These are phyloP conservation scores for Spilosoma lubricipeda DNA, from an alignment of 2,888 invertebrate genomes.

Conservation along the genomic window DNA sequence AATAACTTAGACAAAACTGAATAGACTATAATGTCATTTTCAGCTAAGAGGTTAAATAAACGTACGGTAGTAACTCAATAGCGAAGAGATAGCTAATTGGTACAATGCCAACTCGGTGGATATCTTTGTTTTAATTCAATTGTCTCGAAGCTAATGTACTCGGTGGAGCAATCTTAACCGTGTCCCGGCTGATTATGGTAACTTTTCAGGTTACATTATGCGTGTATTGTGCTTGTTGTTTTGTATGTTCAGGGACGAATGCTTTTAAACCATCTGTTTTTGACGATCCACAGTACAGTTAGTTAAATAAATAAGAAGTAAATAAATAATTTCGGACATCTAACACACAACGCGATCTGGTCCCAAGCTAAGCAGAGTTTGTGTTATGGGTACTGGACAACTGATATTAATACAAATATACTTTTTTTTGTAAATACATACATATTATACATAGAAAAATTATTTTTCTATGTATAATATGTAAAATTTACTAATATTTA, in stretches of 20 bases:
- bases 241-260: not conserved
- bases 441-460: too few species aligned
- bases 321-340: too few species aligned
- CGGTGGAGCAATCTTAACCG: conserved; percentile 62
- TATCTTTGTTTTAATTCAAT: conserved; percentile 79
- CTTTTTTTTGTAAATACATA: too few species aligned
- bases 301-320: too few species aligned
- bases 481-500: too few species aligned
- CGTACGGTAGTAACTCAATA: conserved; percentile 69
- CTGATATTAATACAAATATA: too few species aligned
- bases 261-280: not conserved
- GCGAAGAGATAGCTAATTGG: conserved; percentile 74
- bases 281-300: not conserved
- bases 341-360: too few species aligned
- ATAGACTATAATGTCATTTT: conserved; percentile 76
- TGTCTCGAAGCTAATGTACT: conserved; percentile 72
- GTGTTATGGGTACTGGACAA: too few species aligned
- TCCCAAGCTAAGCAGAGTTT: too few species aligned
- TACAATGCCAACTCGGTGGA: conserved; percentile 75
- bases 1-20: conserved; percentile 60
- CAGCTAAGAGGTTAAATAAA: conserved; percentile 73
- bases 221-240: not conserved
- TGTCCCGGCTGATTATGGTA: conserved; percentile 59
- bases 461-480: too few species aligned
- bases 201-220: conserved; percentile 54